Base-by-base conservation (phyloP, 2,797 vertebrate species). In the Aphelocoma californica region DNA sequence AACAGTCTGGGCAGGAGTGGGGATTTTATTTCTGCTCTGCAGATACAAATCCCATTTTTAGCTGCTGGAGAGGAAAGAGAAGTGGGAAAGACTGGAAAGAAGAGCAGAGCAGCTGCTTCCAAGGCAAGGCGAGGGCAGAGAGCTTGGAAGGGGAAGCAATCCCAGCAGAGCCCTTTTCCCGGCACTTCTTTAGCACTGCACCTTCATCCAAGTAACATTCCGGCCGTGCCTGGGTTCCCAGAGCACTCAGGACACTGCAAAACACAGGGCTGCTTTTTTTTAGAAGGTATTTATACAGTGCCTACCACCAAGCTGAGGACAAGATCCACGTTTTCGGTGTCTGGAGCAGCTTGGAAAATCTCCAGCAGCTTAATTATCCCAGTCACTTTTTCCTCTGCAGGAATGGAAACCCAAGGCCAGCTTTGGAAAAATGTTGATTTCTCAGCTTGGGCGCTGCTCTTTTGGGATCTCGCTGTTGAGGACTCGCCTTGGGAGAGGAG, bases 181-280 rank as follows among this genome's bases (percentile, higher is more conserved):
- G 36, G 28, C n/a, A 8, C 4, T 61, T 38, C 70, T 56, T 50
- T 5, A 74, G 45, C 21, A 20, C 24, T 57, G 40, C 14, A 19
- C 16, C 86, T 53, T 9, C 42, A 48, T 26, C 53, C 14, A 5
- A 81, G 47, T 4, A 11, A 26, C 19, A 53, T 61, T 42, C 77
- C 53, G 78, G 34, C 61, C 5, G 0, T 42, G n/a, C 6, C 45
- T 45, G 17, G 18, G n/a, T 16, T 88, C 74, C 67, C 56, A 48
- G 29, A 61, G 36, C 51, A 7, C 21, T 57, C 44, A 21, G 13
- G 29, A 36, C 23, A 7, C 45, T 31, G 42, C 29, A 57, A 80
- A 75, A 67, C 1, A 0, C 14, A 18, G 17, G 4, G 4, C 0
- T 40, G n/a, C 2, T 10, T 5, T 23, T 48, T 61, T n/a, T 18